A percentile compares a stretch with the other conserved stretches of the same genome.
These are phyloP conservation scores for Calephelis nemesis DNA, from an alignment of 1,140 invertebrate genomes.

Conservation along the genomic window DNA sequence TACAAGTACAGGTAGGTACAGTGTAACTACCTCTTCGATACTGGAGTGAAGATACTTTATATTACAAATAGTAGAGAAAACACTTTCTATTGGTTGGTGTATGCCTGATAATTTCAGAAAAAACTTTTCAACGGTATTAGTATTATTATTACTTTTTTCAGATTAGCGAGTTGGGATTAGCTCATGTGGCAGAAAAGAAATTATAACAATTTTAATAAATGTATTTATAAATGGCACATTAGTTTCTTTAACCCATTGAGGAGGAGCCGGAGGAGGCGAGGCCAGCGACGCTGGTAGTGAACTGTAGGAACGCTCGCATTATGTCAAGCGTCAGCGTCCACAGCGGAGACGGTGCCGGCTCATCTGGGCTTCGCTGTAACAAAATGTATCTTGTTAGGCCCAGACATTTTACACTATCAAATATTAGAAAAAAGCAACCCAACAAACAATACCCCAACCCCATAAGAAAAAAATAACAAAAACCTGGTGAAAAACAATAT, in stretches of 20 bases:
- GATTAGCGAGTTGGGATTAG: slow-evolving; percentile 56
- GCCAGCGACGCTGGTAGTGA: slow-evolving; percentile 49
- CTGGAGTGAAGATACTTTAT: no score
- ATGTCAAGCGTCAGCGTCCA: slow-evolving; percentile 62
- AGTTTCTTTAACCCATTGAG: slow-evolving; percentile 4
- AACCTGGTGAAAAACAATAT: no score
- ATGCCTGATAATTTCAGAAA: no score
- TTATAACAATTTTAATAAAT: slow-evolving; percentile 31
- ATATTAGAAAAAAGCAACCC: no score
- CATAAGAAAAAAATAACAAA: no score
- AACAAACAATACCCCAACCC: no score
- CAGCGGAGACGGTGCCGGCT: slow-evolving; percentile 41
- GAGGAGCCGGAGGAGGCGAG: slow-evolving; percentile 46
- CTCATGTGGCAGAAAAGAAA: slow-evolving; percentile 49
- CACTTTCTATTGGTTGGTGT: no score
- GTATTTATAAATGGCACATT: slow-evolving; percentile 23
- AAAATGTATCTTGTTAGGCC: not conserved
- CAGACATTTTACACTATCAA: no score
- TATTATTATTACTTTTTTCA: no score
- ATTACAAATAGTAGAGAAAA: no score
- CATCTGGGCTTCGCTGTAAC: slow-evolving; percentile 18
- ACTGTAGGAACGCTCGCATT: slow-evolving; percentile 53
- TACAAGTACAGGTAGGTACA: no score
- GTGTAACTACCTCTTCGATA: no score
- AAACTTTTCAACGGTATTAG: not conserved